These are phyloP conservation scores for Podiceps cristatus DNA, from an alignment of 2,113 vertebrate genomes.

Conservation along the genomic window DNA sequence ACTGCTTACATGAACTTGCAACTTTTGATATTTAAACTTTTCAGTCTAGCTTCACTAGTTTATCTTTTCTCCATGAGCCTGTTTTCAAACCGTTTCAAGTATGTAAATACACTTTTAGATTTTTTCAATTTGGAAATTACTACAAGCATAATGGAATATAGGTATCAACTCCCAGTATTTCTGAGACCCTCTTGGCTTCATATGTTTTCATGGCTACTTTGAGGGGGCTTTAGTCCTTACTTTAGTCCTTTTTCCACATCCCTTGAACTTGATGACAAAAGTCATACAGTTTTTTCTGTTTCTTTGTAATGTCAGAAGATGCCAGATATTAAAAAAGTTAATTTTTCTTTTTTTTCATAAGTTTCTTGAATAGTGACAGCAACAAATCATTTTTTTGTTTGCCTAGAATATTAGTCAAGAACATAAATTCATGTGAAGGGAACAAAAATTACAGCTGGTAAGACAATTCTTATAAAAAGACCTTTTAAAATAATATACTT, in stretches of 20 bases:
- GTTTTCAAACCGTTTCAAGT: background rate
- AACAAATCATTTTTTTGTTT: background rate
- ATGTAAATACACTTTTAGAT: background rate
- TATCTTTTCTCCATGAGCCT: background rate
- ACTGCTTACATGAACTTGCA: background rate
- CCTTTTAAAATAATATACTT: background rate
- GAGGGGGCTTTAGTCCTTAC: background rate
- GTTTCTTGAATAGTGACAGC: background rate
- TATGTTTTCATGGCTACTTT: background rate
- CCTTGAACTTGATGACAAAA: background rate
- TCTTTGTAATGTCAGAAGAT: background rate
- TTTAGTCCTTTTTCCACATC: background rate
- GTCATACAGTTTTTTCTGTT: background rate
- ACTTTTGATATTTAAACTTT: background rate
- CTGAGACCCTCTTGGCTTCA: background rate
- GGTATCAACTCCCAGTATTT: background rate
- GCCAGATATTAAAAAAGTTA: background rate
- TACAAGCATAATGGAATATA: background rate
- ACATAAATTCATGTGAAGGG: background rate
- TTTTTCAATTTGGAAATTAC: background rate
- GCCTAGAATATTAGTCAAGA: background rate
- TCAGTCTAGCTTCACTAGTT: background rate
- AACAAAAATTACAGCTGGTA: background rate
- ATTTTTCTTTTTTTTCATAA: background rate
- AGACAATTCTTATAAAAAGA: background rate